A percentile compares a stretch with the other conserved stretches of the same genome.
These are phyloP conservation scores for Tridacna gigas DNA, from an alignment of 2,888 invertebrate species.

Conservation along the genomic window DNA sequence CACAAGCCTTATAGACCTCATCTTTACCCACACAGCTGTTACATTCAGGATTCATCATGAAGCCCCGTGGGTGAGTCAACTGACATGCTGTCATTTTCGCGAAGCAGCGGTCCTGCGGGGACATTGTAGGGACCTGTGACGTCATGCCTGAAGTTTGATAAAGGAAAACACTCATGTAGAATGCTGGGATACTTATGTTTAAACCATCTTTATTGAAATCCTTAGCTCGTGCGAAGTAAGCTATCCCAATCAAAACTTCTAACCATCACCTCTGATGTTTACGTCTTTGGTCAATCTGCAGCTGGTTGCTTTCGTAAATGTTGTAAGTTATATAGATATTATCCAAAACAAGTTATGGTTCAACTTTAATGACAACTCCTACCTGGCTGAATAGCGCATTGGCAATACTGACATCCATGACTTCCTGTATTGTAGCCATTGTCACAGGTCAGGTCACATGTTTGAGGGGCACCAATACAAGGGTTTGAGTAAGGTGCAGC, in stretches of 20 bases:
- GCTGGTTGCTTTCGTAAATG: too few relatives aligned
- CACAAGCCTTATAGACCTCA: constrained; percentile 50
- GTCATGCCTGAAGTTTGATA: neutral
- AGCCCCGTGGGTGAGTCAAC: constrained; percentile 51
- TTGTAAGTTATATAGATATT: too few relatives aligned
- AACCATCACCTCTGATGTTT: neutral
- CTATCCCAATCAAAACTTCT: too few relatives aligned
- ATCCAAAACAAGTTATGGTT: too few relatives aligned
- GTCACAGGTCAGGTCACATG: constrained; percentile 47
- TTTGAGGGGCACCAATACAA: constrained; percentile 31
- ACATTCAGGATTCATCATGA: constrained; percentile 58
- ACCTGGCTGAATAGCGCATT: constrained; percentile 34
- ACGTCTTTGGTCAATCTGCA: too few relatives aligned
- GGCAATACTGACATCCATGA: constrained; percentile 63
- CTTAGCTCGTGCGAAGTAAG: too few relatives aligned
- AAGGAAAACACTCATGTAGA: neutral
- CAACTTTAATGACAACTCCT: neutral
- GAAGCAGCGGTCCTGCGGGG: constrained; percentile 41
- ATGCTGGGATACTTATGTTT: neutral
- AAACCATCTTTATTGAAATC: too few relatives aligned
- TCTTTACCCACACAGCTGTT: constrained; percentile 57
- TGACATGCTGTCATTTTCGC: constrained; percentile 55
- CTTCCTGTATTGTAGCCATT: constrained; percentile 53
- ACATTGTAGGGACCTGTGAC: constrained; percentile 23
- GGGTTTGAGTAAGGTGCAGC: constrained; percentile 31